Evolutionary conservation across 2,888 invertebrate species (phyloP).

Genomic region (Keiferia lycopersicella): DNA sequence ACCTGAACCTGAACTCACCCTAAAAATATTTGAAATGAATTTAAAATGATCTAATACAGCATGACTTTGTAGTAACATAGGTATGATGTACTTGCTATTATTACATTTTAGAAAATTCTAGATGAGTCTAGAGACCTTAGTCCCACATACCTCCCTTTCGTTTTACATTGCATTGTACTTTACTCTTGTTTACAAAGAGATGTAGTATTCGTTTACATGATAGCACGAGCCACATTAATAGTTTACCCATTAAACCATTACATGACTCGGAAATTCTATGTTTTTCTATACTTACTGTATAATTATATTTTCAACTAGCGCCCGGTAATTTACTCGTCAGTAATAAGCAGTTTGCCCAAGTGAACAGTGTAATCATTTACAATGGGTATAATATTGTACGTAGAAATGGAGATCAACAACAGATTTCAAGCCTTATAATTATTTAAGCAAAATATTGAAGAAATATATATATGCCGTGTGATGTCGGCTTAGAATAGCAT

Average conservation of each 20-base stretch:
- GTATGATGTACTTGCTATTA: too few relatives aligned
- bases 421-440: too few relatives aligned
- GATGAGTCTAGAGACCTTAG: constrained; percentile 32
- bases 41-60: too few relatives aligned
- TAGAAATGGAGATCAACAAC: neutral
- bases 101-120: neutral
- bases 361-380: neutral
- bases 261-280: constrained; percentile 15
- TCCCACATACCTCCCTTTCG: constrained; percentile 50
- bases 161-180: constrained; percentile 46
- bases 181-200: constrained; percentile 42
- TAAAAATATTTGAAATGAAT: too few relatives aligned
- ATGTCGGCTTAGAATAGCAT: too few relatives aligned
- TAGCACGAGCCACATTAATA: constrained; percentile 21
- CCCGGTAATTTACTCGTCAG: neutral
- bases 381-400: neutral
- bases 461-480: too few relatives aligned
- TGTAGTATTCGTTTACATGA: constrained; percentile 28
- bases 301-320: constrained; percentile 4
- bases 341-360: neutral
- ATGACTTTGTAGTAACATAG: too few relatives aligned
- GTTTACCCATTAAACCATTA: constrained; percentile 16
- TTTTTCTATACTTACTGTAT: constrained; percentile 7
- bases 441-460: too few relatives aligned
- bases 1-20: too few relatives aligned